Evolutionary conservation across 2,888 invertebrate genomes (phyloP).

Genomic region (Drosophila kanekoi): DNA sequence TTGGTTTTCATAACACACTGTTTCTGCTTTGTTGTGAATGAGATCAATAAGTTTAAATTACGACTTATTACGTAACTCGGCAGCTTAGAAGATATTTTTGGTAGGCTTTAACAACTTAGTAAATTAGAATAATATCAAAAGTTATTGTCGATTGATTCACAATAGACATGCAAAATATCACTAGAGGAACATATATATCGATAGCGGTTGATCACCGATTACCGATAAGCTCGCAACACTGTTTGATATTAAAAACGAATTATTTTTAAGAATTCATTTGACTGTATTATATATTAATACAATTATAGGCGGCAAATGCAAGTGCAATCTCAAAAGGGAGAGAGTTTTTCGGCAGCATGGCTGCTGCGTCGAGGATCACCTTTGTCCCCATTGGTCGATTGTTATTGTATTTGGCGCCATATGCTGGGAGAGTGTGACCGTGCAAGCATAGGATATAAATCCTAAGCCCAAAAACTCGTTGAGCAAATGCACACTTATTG

Average conservation of each 20-base stretch:
- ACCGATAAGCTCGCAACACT: no score
- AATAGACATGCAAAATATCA: neutral
- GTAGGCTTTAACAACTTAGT: no score
- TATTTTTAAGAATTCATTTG: neutral
- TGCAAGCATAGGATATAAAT: neutral
- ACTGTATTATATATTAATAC: neutral
- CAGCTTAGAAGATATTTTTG: no score
- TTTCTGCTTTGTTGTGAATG: neutral
- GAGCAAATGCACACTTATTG: no score
- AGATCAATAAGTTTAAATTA: no score
- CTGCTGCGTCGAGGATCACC: neutral
- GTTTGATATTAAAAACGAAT: no score
- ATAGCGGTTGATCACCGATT: neutral
- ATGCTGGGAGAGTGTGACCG: neutral
- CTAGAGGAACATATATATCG: neutral
- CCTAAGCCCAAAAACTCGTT: neutral
- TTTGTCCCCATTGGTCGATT: neutral
- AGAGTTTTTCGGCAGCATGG: neutral
- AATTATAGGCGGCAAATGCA: neutral
- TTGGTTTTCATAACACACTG: neutral
- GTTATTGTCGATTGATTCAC: no score
- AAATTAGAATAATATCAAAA: no score
- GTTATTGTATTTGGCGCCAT: neutral
- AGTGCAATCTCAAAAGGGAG: neutral
- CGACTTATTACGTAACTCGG: no score